Evolutionary conservation across 2,797 vertebrate species (phyloP), one percentile per base, ranked within the genome.

Genomic region (Micrastur ruficollis): DNA sequence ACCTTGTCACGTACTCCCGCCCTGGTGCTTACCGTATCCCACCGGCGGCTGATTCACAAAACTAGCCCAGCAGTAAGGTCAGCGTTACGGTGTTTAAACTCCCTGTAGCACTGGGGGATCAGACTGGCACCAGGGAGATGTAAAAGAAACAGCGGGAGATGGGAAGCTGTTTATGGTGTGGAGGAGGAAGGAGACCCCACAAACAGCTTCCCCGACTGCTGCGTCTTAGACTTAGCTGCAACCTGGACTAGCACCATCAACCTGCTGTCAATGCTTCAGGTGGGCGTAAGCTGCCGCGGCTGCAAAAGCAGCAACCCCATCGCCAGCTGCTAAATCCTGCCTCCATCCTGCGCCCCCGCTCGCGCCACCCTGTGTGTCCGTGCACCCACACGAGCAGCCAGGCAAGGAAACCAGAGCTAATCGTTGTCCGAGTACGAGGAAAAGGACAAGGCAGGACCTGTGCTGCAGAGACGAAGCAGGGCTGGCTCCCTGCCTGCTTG

Each of bases 381-480:
- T 67, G 56, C 34, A 8, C 9, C 19, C 65, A 32, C 27, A 40
- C 0, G 3, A 46, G 40, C 14, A 81, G 36, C 16, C 47, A 62
- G 63, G 47, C 4, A 26, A 46, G 68, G 46, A 75, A 85, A 75
- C 2, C 59, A 63, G 42, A 53, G 34, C 3, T 4, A 32, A 25
- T 16, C 55, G 9, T 8, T 26, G 14, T 14, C 53, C 1, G 1
- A 9, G 11, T 31, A 12, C 0, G 4, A 74, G 40, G 44, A 56
- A 81, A 71, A 89, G 26, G 25, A 71, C 62, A 56, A 61, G 36
- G 46, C 20, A 49, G 31, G 9, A 74, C 44, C 56, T 17, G 20
- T 5, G 56, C 56, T 56, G 40, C 14, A 21, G 12, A 44, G 40
- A 47, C 0, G 0, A 71, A 71, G 42, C 0, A 0, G 14, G n/a